Conservation (phyloP, 2,888 invertebrate species). For the Eueremaeus valkanovi region DNA sequence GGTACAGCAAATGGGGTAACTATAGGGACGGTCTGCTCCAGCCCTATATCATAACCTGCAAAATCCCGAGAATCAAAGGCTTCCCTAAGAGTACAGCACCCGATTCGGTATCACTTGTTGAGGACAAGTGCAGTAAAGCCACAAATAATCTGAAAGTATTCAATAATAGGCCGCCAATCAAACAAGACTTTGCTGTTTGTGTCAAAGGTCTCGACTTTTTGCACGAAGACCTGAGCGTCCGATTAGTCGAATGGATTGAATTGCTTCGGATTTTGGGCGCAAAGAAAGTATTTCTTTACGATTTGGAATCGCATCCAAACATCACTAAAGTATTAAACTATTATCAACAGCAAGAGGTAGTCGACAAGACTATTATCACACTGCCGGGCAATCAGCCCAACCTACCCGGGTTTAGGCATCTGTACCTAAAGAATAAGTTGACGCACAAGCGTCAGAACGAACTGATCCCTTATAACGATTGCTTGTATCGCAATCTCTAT, state of each 20-base stretch:
- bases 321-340: conserved; percentile 70
- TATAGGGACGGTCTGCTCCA: conserved; percentile 85
- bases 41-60: conserved; percentile 83
- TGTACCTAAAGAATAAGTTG: conserved; percentile 55
- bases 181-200: conserved; percentile 80
- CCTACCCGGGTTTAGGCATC: conserved; percentile 51
- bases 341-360: conserved; percentile 58
- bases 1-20: conserved; percentile 92
- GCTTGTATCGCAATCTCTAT: conserved; percentile 66
- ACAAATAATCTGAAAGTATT: conserved; percentile 78
- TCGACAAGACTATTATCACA: conserved; percentile 58
- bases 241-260: conserved; percentile 92
- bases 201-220: conserved; percentile 90
- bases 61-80: conserved; percentile 61
- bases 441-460: conserved; percentile 70
- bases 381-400: conserved; percentile 58
- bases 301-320: conserved; percentile 78
- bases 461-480: conserved; percentile 71
- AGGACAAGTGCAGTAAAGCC: conserved; percentile 73
- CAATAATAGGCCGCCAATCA: conserved; percentile 66
- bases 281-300: conserved; percentile 85
- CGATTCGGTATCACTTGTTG: conserved; percentile 76
- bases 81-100: conserved; percentile 44
- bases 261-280: conserved; percentile 78
- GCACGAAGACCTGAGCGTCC: conserved; percentile 81